Base-by-base conservation (phyloP, 1,140 invertebrate species). In the Vollenhovia emeryi region DNA sequence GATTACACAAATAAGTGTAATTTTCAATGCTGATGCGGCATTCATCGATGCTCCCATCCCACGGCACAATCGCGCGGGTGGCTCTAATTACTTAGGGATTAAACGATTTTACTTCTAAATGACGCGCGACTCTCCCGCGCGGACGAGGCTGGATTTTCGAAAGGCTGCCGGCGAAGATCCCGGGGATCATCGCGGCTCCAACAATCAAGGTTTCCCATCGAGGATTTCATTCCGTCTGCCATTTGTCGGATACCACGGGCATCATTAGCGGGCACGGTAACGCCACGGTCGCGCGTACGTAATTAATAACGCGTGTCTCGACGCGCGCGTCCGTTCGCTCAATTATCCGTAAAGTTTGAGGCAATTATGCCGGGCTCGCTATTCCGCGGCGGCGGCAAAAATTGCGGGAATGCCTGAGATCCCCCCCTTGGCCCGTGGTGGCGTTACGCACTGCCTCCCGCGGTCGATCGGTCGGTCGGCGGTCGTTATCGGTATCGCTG, bases 401-500 rank as follows among this genome's bases (percentile, higher is more conserved):
- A 69, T 84, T 9, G 48, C 24, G 52, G 30, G 85, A 79, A 89
- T 80, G 68, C 78, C 9, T 21, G 78, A 64, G 88, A 89, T 89
- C 71, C 62, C 62, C 68, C 43, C 62, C 3, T 13, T n/a, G 8
- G 69, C 57, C 43, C 21, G 71, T 40, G 59, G 59, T 50, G 64
- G 64, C 71, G 59, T 89, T 71, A 80, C 78, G 64, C 78, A 27
- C 50, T 71, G 78, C 64, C 78, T 80, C 59, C 73, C 59, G 52
- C 73, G 33, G 50, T 71, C 48, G 78, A 11, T 40, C 60, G 74
- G 27, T 36, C 62, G 76, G 21, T 40, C 30, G 73, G 40, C 45
- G 85, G 75, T 90, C 88, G 88, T 90, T 90, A 90, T 90, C 89
- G 84, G 78, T 84, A 68, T 68, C 73, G 78, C 88, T 83, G 85